These are phyloP conservation scores for Synergus japonicus DNA, from an alignment of 2,888 invertebrate genomes.

Conservation along the genomic window DNA sequence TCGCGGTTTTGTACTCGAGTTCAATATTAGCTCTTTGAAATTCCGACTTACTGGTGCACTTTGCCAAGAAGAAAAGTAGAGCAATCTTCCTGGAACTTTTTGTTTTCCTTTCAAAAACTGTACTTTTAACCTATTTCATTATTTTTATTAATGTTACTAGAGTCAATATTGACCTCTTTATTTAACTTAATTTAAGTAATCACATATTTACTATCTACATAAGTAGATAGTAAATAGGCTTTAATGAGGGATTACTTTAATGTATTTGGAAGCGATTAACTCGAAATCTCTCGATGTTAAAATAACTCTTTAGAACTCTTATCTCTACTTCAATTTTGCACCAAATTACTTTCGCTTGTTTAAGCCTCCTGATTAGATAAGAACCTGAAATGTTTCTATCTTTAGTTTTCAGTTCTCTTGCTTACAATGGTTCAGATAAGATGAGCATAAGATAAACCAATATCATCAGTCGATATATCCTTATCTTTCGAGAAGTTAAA, in stretches of 20 bases:
- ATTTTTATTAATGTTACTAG: neutral
- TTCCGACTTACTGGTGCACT: neutral
- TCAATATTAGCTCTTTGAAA: neutral
- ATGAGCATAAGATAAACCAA: constrained; percentile 13
- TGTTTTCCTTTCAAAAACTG: neutral
- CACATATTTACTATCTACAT: neutral
- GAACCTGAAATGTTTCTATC: constrained; percentile 3
- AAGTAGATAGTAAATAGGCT: neutral
- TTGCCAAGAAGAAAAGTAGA: neutral
- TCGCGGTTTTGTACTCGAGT: neutral
- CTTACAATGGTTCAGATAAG: constrained; percentile 7
- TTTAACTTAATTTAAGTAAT: neutral
- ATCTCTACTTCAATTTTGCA: constrained; percentile 22
- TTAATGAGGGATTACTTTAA: neutral
- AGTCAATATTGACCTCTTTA: neutral
- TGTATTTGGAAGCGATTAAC: constrained; percentile 10
- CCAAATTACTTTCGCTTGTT: constrained; percentile 27
- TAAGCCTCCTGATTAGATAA: constrained; percentile 30
- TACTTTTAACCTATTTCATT: neutral
- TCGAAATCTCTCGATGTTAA: neutral
- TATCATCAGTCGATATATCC: neutral
- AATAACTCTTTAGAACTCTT: constrained; percentile 10
- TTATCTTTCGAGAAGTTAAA: neutral
- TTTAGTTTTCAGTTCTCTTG: constrained; percentile 7
- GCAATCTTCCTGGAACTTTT: neutral